phyloP scores from a whole-genome alignment of 1,140 invertebrate genomes.

The Aphis craccivora region DNA sequence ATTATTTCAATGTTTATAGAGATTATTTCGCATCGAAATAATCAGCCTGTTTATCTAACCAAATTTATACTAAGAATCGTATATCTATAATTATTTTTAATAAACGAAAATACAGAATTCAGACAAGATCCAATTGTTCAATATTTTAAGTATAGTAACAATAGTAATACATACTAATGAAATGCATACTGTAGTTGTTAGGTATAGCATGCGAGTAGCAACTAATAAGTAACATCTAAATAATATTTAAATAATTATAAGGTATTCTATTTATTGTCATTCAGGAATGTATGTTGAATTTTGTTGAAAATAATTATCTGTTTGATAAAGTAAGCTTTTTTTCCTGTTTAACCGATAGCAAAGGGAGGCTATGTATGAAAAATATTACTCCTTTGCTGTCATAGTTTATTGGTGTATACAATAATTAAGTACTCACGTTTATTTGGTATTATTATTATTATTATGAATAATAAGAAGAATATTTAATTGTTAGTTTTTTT shows the following conservation, averaged over 20 bases:
- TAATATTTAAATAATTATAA: slow-evolving; percentile 11
- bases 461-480: too few relatives aligned
- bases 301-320: neutral
- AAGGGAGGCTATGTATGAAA: too few relatives aligned
- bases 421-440: too few relatives aligned
- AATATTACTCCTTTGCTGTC: too few relatives aligned
- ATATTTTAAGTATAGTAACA: neutral
- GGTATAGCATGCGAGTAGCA: neutral
- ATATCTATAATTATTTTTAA: neutral
- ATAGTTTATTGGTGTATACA: too few relatives aligned
- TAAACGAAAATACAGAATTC: neutral
- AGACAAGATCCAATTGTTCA: neutral
- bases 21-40: too few relatives aligned
- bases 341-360: too few relatives aligned
- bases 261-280: neutral
- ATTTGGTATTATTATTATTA: too few relatives aligned
- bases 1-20: too few relatives aligned
- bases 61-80: neutral
- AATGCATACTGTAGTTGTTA: neutral
- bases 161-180: neutral
- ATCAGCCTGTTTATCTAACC: too few relatives aligned
- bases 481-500: too few relatives aligned
- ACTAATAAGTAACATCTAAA: neutral
- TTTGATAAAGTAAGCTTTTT: too few relatives aligned
- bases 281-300: neutral